Percentiles rank a stretch among this genome's conserved stretches.
Conservation (phyloP, 2,888 invertebrate species). For the Trichopria drosophilae region DNA sequence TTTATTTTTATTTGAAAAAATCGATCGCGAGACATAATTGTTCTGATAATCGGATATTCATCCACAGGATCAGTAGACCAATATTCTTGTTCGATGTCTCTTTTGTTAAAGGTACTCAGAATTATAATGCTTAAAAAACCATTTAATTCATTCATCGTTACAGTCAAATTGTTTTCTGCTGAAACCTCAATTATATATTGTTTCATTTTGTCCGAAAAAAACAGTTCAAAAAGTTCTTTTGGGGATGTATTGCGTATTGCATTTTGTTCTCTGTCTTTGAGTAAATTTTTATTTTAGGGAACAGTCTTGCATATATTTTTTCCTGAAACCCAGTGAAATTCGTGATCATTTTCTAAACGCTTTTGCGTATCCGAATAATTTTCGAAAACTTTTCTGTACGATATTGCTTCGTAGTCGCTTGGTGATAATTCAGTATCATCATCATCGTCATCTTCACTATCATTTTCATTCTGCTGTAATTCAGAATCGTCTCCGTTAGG, state of each 20-base stretch:
- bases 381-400: constrained; percentile 1
- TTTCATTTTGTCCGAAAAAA: not conserved
- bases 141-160: not conserved
- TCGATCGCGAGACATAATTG: not conserved
- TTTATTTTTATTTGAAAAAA: not conserved
- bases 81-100: not conserved
- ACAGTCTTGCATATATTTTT: too few relatives aligned
- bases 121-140: constrained; percentile 1
- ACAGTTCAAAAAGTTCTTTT: constrained; percentile 3
- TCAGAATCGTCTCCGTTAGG: not conserved
- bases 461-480: not conserved
- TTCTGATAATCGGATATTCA: not conserved
- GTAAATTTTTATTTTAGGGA: not conserved
- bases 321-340: too few relatives aligned
- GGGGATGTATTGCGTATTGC: not conserved
- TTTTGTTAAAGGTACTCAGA: constrained; percentile 1
- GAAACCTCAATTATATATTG: too few relatives aligned
- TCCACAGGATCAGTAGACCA: not conserved
- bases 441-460: constrained; percentile 3
- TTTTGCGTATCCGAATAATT: not conserved
- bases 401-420: not conserved
- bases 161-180: too few relatives aligned
- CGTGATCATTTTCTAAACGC: too few relatives aligned
- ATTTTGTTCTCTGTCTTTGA: not conserved
- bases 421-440: not conserved